Base-by-base conservation (phyloP, 2,888 invertebrate genomes). In the Entomobrya proxima region DNA sequence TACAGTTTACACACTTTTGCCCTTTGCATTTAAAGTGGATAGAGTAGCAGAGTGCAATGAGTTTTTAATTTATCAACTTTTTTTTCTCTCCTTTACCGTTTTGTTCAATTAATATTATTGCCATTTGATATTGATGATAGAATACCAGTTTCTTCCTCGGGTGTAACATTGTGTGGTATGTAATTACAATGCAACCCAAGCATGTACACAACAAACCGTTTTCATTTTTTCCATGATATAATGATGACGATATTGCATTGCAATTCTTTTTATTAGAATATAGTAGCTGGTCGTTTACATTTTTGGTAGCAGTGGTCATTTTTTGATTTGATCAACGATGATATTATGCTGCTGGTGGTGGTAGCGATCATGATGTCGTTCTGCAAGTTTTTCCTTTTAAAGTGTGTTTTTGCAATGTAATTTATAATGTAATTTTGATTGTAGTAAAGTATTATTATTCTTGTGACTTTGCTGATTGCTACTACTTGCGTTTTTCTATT, bases 321-420 rank as follows among this genome's bases (percentile, higher is more conserved):
- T 40, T 40, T 13, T 11, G 7, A 11, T 40, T 50, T 50, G 47
- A 52, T 72, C 50, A 21, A 35, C 27, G 44, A 44, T 44, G 35
- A 74, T 52, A n/a, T n/a, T n/a, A n/a, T n/a, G 9, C 35, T 35
- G 74, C 21, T 74, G 13, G 35, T 40, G 67, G 18, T 5, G 24
- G 30, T 30, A 69, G 40, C 44, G n/a, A 69, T 27, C 40, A 69
- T 75, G 24, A 76, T 72, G 84, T 77, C 44, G 84, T 77, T 61
- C 64, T 55, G 77, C 84, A 69, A 84, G 69, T 84, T 84, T 83
- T 84, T 77, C 72, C 84, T 77, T 77, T 77, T 84, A 69, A 77
- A 84, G 58, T 44, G 58, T 81, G 58, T 77, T 83, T 84, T 84
- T 84, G 67, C 72, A 44, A 72, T 69, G 79, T 52, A 64, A 76